Evolutionary conservation across 2,797 vertebrate species (phyloP), one percentile per base, ranked within the genome.

Genomic region (Chloroceryle amazona): DNA sequence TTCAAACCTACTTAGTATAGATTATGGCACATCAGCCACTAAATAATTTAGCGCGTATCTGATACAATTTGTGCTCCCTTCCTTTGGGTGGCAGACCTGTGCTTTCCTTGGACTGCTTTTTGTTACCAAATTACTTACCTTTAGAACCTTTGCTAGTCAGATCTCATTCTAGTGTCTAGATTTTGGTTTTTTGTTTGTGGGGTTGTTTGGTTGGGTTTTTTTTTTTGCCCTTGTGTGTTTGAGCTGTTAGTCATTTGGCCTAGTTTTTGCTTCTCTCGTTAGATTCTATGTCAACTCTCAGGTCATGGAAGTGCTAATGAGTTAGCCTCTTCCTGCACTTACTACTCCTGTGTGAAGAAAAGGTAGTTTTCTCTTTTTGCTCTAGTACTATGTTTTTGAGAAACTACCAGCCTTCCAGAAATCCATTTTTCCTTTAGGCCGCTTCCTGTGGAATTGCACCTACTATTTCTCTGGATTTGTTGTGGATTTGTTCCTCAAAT

Each of bases 1-100:
- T 84, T 54, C 31, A 61, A 61, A 39, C 22, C 25, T 26, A 15
- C 23, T 20, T n/a, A 14, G 29, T 2, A 0, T 0, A 15, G 20
- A 5, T 1, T 2, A 25, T 2, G 11, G 33, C n/a, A 13, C 4
- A 19, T 7, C 55, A 75, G 71, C 15, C 62, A 9, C 60, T 54
- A 17, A n/a, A 4, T 10, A 42, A 61, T 63, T 72, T 7, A 52
- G n/a, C 35, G 29, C 33, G 19, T 35, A 9, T 23, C 35, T 13
- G 52, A 31, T 31, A 63, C 89, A 55, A 4, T 20, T 88, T 19
- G 67, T 41, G 60, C 6, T 87, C 55, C 87, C 46, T 90, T 86
- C 90, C 94, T 87, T 93, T 39, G 95, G 93, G 93, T 87, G 94
- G 83, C 94, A 95, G 86, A 55, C 67, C 87, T 89, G 89, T 91